phyloP scores from a whole-genome alignment of 2,113 vertebrate species.

The Rallus limicola region DNA sequence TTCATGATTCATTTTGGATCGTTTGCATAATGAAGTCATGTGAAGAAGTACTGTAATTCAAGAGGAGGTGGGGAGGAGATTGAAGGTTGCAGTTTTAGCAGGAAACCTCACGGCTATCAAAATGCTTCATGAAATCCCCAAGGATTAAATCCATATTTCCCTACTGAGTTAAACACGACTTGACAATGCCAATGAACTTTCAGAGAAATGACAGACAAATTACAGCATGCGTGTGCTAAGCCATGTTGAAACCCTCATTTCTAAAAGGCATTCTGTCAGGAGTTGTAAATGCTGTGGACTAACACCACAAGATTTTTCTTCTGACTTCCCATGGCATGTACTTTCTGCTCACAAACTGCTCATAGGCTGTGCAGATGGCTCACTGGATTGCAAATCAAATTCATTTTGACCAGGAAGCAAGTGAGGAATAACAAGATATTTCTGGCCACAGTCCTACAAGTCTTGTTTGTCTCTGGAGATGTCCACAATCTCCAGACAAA shows the following conservation, averaged over 20 bases:
- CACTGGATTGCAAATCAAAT: neutral
- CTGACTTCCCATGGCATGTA: neutral
- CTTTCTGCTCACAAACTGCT: neutral
- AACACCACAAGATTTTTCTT: neutral
- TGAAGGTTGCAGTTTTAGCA: neutral
- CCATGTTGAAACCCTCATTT: slow-evolving; percentile 50
- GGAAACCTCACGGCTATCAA: slow-evolving; percentile 48
- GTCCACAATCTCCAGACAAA: too few species aligned
- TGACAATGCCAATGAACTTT: slow-evolving; percentile 79
- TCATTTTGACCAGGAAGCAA: neutral
- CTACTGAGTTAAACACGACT: slow-evolving; percentile 73
- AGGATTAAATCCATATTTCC: slow-evolving; percentile 70
- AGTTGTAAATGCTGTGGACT: slow-evolving; percentile 50
- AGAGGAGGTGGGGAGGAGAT: slow-evolving; percentile 23
- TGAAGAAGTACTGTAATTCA: slow-evolving; percentile 10
- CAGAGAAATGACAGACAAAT: slow-evolving; percentile 76
- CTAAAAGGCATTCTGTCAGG: slow-evolving; percentile 67
- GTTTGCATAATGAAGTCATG: slow-evolving; percentile 21
- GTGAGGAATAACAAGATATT: rapidly evolving
- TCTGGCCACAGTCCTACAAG: neutral
- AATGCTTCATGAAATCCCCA: slow-evolving; percentile 49
- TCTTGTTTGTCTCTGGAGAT: neutral
- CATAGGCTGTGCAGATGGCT: neutral
- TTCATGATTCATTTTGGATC: neutral
- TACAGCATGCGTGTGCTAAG: slow-evolving; percentile 13